Evolutionary conservation across 2,888 invertebrate species (phyloP), one percentile per base, ranked within the genome.

Genomic region (Leptothorax acervorum): DNA sequence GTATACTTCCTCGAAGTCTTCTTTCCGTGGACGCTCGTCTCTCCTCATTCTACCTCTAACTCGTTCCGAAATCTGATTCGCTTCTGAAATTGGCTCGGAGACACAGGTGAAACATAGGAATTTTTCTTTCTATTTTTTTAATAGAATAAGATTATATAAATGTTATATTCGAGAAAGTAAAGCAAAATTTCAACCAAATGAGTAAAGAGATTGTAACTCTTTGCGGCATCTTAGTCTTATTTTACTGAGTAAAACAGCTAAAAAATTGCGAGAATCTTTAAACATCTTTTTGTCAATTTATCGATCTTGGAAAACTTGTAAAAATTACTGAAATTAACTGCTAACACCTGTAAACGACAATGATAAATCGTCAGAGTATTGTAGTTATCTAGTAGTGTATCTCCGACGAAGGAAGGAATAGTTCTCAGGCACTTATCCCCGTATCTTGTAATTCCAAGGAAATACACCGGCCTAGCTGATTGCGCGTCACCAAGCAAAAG

Each of bases 1-100:
- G 78, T 74, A 60, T 51, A 48, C 68, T 88, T 85, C 84, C 82
- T 84, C 63, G 78, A 76, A 68, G 62, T 79, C 83, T 83, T 53
- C 71, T 71, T 63, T 62, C 45, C 68, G 66, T 18, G 68, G 62
- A 82, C 28, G 60, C n/a, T 51, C 28, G 73, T 55, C 75, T 81
- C 68, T 60, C 57, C 5, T 1, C 5, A 5, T 18, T 53, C 35
- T 35, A 11, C 9, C 15, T 60, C 57, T 45, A 39, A 79, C 57
- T 71, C 71, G 48, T 23, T 39, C 23, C 48, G 39, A 18, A 35
- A 35, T 71, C 79, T 39, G 73, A 81, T 60, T 79, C 60, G 35
- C 39, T 81, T 23, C 60, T 48, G 57, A 79, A 71, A 79, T 79
- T 73, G 18, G 18, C 48, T 55, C 48, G 48, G 12, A 12, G 60